Conservation (phyloP, 2,797 vertebrate species). For the Gymnothorax javanicus region DNA sequence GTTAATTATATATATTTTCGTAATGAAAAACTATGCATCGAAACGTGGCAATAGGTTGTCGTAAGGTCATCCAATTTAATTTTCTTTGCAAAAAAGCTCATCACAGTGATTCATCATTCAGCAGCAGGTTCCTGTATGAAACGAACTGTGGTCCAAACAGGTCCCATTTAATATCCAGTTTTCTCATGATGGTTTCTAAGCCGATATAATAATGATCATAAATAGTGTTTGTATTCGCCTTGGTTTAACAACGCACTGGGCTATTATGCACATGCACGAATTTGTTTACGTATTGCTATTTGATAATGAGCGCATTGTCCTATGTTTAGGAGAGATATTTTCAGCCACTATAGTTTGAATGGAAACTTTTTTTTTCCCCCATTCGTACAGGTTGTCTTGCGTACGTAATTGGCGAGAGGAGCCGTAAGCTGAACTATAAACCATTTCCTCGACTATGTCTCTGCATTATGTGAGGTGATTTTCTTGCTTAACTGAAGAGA, state of each 20-base stretch:
- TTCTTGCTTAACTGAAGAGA: conserved; percentile 53
- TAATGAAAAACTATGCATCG: conserved; percentile 53
- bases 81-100: conserved; percentile 40
- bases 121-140: background rate
- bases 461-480: conserved; percentile 48
- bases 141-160: background rate
- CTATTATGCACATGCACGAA: background rate
- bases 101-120: conserved; percentile 49
- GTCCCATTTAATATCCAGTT: background rate
- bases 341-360: background rate
- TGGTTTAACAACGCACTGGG: background rate
- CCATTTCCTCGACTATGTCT: conserved; percentile 35
- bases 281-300: background rate
- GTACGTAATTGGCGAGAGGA: background rate
- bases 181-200: background rate
- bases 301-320: background rate
- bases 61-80: conserved; percentile 38
- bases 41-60: conserved; percentile 13
- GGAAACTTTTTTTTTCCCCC: conserved; percentile 18
- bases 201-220: background rate
- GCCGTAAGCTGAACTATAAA: conserved; percentile 13
- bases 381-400: conserved; percentile 29
- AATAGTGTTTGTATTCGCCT: conserved; percentile 1
- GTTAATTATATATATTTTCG: conserved; percentile 41
- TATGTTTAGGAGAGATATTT: background rate